Base-by-base conservation (phyloP, 2,797 vertebrate species). In the Crenichthys baileyi region DNA sequence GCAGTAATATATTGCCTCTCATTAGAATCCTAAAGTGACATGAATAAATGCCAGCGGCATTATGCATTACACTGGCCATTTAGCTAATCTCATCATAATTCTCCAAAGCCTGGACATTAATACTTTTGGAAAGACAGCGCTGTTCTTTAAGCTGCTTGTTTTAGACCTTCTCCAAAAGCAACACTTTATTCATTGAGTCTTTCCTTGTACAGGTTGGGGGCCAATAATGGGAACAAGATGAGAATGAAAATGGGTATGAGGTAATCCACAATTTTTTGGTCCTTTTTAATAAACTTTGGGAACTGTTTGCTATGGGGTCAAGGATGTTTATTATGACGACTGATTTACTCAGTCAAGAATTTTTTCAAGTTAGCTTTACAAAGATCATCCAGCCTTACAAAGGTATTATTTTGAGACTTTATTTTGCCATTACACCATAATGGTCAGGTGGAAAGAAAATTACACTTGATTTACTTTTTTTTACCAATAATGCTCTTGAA, bases 21-120 rank as follows among this genome's bases (percentile, higher is more conserved):
- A 91, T 90, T 91, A 88, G 90, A 92, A 83, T 51, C 67, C 77
- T 75, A 90, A 88, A 89, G 85, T 86, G 91, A 93, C 88, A 90
- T 80, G 84, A 91, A 94, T 87, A 86, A 91, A 93, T 90, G 80
- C 61, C 8, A 12, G 68, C 75, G 79, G 83, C 85, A 79, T 87
- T 88, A 84, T 80, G 79, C 20, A 44, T 87, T 89, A 79, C 83
- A 41, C 83, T 58, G 18, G 77, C 78, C 68, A 13, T 80, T 74
- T 77, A 81, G 83, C 80, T 90, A 93, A 91, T 89, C 85, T 90
- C 80, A 87, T 94, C 88, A 91, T 92, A 89, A 92, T 90, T 93
- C 92, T 94, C 89, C 84, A 29, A 89, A 89, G 91, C 76, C 61
- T 77, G 85, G 88, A 88, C 87, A 91, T 93, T 92, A 93, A 84